phyloP scores from a whole-genome alignment of 2,113 vertebrate species.

The Siniperca knerii region DNA sequence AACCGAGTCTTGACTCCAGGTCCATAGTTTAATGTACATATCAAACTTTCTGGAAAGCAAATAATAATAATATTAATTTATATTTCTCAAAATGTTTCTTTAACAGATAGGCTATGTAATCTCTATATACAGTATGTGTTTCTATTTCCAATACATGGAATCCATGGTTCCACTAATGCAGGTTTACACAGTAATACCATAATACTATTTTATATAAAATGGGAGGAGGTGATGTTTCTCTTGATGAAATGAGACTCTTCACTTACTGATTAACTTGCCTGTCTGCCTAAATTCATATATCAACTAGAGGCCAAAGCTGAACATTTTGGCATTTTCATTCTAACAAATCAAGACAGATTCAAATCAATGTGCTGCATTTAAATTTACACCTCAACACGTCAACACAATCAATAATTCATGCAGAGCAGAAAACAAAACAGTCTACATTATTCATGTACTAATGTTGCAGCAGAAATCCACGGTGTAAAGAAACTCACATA shows the following conservation, averaged over 20 bases:
- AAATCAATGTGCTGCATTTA: slow-evolving; percentile 51
- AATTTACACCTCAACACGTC: slow-evolving; percentile 43
- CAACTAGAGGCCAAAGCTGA: slow-evolving; percentile 14
- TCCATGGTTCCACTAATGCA: not conserved
- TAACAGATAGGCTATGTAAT: too few species aligned
- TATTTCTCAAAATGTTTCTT: too few species aligned
- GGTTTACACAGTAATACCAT: not conserved
- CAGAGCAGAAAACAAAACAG: slow-evolving; percentile 47
- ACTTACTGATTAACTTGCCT: slow-evolving; percentile 13
- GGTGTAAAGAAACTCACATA: slow-evolving; percentile 33
- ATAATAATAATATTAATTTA: not conserved
- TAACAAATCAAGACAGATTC: slow-evolving; percentile 39
- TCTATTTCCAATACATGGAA: not conserved
- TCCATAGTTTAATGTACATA: not conserved
- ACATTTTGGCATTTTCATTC: slow-evolving; percentile 37
- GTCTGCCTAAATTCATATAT: slow-evolving; percentile 32
- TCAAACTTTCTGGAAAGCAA: not conserved
- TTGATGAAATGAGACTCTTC: slow-evolving; percentile 4
- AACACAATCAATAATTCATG: slow-evolving; percentile 55
- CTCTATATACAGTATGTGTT: too few species aligned
- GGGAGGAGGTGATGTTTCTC: not conserved
- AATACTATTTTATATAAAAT: not conserved
- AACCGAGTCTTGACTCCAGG: not conserved
- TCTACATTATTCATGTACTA: slow-evolving; percentile 47
- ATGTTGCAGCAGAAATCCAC: slow-evolving; percentile 21